Evolutionary conservation across 2,888 invertebrate genomes (phyloP).

Genomic region (Philereme vetulata): DNA sequence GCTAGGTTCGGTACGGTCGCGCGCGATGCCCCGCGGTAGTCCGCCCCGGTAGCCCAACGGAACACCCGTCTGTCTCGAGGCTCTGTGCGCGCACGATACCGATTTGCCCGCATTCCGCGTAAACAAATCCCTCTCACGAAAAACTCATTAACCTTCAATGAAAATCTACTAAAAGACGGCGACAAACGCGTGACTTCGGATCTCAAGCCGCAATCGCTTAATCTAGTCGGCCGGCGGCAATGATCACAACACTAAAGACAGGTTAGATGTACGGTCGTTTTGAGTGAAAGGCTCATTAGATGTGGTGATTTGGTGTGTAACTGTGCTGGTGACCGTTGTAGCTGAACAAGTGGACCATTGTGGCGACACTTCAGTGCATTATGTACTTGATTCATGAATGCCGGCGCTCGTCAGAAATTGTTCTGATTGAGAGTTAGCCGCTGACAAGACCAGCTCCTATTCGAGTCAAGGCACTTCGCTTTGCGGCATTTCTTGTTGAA

Average conservation of each 20-base stretch:
- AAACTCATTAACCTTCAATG: slow-evolving; percentile 60
- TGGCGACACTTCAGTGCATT: slow-evolving; percentile 43
- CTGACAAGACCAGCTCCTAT: slow-evolving; percentile 25
- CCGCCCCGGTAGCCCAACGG: slow-evolving; percentile 54
- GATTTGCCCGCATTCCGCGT: slow-evolving; percentile 52
- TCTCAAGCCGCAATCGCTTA: slow-evolving; percentile 35
- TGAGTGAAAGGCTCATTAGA: slow-evolving; percentile 71
- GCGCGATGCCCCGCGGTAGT: slow-evolving; percentile 48
- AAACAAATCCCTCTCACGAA: slow-evolving; percentile 68
- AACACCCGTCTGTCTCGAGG: slow-evolving; percentile 43
- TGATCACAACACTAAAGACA: slow-evolving; percentile 63
- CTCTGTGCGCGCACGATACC: slow-evolving; percentile 35
- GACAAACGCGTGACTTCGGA: slow-evolving; percentile 26
- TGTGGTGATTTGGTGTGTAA: slow-evolving; percentile 59
- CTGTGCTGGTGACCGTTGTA: slow-evolving; percentile 58
- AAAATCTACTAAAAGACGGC: slow-evolving; percentile 47
- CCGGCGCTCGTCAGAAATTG: slow-evolving; percentile 36
- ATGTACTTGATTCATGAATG: slow-evolving; percentile 49
- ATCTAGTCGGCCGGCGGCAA: slow-evolving; percentile 66
- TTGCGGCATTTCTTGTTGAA: slow-evolving; percentile 38
- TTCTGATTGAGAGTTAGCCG: slow-evolving; percentile 35
- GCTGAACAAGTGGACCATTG: slow-evolving; percentile 51
- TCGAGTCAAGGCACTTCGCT: slow-evolving; percentile 32
- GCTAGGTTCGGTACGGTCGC: slow-evolving; percentile 54
- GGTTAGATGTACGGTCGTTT: slow-evolving; percentile 62